These are phyloP conservation scores for Limnephilus marmoratus DNA, from an alignment of 2,888 invertebrate species.

Conservation along the genomic window DNA sequence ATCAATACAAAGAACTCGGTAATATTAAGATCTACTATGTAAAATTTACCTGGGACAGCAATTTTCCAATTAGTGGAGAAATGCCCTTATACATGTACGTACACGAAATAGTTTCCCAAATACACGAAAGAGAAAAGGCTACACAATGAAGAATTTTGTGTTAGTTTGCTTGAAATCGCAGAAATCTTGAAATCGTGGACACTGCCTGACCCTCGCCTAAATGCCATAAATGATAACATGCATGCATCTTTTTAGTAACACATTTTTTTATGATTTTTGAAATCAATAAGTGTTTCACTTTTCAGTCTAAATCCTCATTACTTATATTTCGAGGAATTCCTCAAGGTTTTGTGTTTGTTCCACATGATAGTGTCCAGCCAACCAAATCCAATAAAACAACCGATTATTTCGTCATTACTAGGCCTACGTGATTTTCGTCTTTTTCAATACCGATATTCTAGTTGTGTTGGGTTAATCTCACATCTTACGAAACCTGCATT, in stretches of 20 bases:
- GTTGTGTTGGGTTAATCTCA: neutral
- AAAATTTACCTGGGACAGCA: no score
- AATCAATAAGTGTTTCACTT: neutral
- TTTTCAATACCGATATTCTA: constrained; percentile 2
- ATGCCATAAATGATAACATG: no score
- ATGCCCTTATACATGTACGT: no score
- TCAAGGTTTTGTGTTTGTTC: neutral
- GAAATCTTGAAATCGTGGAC: no score
- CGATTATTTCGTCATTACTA: neutral
- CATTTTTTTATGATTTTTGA: neutral
- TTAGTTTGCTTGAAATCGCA: no score
- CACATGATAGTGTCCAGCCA: neutral
- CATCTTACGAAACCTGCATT: neutral
- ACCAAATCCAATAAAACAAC: neutral
- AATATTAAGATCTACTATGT: no score
- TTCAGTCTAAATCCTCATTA: neutral
- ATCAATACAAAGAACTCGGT: no score
- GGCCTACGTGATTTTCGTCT: neutral
- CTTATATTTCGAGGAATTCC: neutral
- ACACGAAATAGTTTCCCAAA: no score
- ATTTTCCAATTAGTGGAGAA: no score
- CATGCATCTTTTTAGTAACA: neutral
- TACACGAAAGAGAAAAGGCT: no score
- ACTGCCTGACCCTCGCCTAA: no score
- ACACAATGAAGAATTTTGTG: no score